Evolutionary conservation across 2,888 invertebrate species (phyloP), one percentile per base, ranked within the genome.

Genomic region (Scelioninae gen. 2): DNA sequence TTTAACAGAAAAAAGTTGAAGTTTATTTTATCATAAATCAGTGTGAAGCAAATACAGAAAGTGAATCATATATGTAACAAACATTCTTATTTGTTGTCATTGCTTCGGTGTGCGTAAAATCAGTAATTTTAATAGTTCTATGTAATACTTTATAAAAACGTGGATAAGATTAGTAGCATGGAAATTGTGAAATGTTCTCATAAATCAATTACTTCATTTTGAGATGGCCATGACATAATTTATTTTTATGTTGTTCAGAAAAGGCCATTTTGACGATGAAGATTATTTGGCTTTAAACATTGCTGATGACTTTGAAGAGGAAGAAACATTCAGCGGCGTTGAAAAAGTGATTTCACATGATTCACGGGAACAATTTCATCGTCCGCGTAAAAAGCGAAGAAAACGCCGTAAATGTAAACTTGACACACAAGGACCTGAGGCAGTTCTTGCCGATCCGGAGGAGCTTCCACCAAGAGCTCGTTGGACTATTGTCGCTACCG

Each of bases 401-500:
- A 87, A 87, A 80, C 82, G 86, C 31, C 82, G 87, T 37, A 80
- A 84, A 69, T 81, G 84, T 41, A 82, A 81, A 39, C 75, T 82
- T 41, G 80, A 81, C 11, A 77, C 83, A n/a, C 80, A 83, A 55
- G 80, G 76, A 22, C 69, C 74, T 19, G 84, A 81, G 52, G 85
- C 86, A 53, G 86, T 91, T 89, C 90, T 92, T 22, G 87, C 91
- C 77, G 93, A 94, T 82, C 93, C 93, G 0, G 94, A 95, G 79
- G 95, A 95, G 84, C 87, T 95, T 78, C 93, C 95, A 0, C 91
- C 93, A 63, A 90, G 94, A 61, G 95, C 95, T 31, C 91, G 95
- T 77, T 95, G 95, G 91, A 95, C 96, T 55, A 96, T 96, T 85
- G 94, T 96, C 86, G 93, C 94, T 81, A 96, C 96, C 41, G 96